phyloP scores from a whole-genome alignment of 2,113 vertebrate genomes.

The Jaculus jaculus region DNA sequence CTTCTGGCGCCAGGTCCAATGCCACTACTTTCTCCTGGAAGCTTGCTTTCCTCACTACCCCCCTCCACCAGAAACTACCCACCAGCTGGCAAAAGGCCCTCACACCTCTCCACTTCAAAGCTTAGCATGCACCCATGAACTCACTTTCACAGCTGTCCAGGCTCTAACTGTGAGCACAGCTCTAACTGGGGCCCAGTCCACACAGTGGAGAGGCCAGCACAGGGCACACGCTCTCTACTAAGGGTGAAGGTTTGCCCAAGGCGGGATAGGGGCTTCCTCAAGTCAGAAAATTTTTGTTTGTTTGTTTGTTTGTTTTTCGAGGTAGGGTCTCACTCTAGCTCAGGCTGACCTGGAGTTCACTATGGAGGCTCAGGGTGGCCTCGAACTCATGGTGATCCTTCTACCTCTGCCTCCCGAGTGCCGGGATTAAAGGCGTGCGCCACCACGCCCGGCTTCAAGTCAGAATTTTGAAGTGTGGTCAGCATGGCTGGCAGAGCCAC shows the following conservation, averaged over 20 bases:
- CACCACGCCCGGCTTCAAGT: neutral
- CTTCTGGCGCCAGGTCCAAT: neutral
- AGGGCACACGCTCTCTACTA: too few species aligned
- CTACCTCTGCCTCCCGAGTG: too few species aligned
- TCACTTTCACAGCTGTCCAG: neutral
- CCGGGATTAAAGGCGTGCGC: too few species aligned
- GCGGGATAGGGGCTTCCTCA: neutral
- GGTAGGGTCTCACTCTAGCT: too few species aligned
- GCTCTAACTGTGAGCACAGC: neutral
- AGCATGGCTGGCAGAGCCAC: neutral
- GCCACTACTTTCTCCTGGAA: neutral
- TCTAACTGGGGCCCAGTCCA: neutral
- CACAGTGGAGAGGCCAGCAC: rapidly evolving
- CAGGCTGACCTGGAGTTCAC: too few species aligned
- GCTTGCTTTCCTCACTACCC: neutral
- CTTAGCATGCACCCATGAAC: neutral
- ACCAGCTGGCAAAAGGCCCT: neutral
- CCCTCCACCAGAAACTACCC: neutral
- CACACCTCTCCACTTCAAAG: neutral
- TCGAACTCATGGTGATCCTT: too few species aligned
- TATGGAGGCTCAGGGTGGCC: too few species aligned
- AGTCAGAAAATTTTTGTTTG: neutral
- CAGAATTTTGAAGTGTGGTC: neutral
- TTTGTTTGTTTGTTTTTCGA: too few species aligned
- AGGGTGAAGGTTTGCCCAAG: neutral